Conservation (phyloP, 2,113 vertebrate species). For the Mionectes macconnelli region DNA sequence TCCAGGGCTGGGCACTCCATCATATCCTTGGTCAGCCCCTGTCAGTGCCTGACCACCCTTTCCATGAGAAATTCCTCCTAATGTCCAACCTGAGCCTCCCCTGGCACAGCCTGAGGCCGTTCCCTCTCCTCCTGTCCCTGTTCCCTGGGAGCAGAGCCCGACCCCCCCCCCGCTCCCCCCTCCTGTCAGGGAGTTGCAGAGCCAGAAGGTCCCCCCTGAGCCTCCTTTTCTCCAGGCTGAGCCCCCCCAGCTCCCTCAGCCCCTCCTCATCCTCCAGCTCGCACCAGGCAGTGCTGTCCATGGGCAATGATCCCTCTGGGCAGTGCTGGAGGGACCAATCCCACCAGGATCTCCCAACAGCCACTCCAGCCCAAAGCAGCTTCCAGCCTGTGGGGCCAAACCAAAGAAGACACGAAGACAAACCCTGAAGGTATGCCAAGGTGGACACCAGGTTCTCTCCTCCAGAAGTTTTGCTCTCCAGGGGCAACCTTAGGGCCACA, state of each 20-base stretch:
- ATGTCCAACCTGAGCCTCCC: rapidly evolving
- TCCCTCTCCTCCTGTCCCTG: neutral
- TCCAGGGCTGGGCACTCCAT: neutral
- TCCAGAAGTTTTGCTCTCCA: neutral
- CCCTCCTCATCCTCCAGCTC: neutral
- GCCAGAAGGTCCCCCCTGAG: neutral
- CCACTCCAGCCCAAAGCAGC: neutral
- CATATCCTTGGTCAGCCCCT: neutral
- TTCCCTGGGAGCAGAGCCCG: neutral
- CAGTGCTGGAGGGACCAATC: rapidly evolving
- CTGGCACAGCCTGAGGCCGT: neutral
- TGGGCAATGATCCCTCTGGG: neutral
- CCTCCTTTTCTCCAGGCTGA: neutral
- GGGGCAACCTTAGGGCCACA: neutral
- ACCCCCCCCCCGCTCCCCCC: neutral
- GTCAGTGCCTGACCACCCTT: rapidly evolving
- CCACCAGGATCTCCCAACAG: neutral
- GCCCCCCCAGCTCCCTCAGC: neutral
- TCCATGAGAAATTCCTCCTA: neutral
- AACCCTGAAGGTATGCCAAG: neutral
- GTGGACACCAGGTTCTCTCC: neutral
- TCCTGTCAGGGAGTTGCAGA: neutral
- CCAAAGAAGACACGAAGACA: neutral
- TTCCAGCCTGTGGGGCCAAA: neutral
- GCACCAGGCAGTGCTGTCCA: rapidly evolving